These are phyloP conservation scores for Ophion ventricosus DNA, from an alignment of 2,888 invertebrate genomes.

Conservation along the genomic window DNA sequence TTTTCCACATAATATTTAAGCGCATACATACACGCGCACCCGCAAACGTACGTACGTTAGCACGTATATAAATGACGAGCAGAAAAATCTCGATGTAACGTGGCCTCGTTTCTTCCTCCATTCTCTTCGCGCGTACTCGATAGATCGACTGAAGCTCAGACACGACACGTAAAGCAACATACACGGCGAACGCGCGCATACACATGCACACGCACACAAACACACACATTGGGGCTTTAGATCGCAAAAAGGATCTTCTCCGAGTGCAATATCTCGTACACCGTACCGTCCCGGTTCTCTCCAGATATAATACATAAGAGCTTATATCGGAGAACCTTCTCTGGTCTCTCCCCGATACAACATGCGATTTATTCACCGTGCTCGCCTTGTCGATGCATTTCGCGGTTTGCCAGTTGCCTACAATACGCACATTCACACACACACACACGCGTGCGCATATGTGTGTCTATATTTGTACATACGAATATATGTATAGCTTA, in stretches of 20 bases:
- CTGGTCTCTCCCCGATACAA: conserved; percentile 33
- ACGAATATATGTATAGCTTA: not conserved
- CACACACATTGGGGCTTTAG: not conserved
- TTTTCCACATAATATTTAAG: not conserved
- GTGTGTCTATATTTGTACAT: conserved; percentile 7
- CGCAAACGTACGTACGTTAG: not conserved
- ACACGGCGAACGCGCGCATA: not conserved
- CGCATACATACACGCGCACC: not conserved
- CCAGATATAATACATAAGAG: conserved; percentile 6
- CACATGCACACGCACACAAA: not conserved
- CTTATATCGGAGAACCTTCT: conserved; percentile 34
- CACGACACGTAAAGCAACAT: not conserved
- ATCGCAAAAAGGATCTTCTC: conserved; percentile 45
- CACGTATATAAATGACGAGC: conserved; percentile 18
- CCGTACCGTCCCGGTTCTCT: conserved; percentile 25
- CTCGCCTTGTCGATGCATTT: conserved; percentile 60
- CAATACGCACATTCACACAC: not conserved
- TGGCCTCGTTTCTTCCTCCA: conserved; percentile 57
- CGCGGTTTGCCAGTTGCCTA: conserved; percentile 55
- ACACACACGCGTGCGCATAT: not conserved
- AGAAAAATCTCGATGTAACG: conserved; percentile 55
- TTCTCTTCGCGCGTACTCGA: conserved; percentile 57
- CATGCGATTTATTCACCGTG: conserved; percentile 57
- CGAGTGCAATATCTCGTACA: conserved; percentile 23
- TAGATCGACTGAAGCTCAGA: conserved; percentile 33